Percentiles rank a stretch among this genome's conserved stretches.
phyloP scores from a whole-genome alignment of 2,888 invertebrate species.

The Isoperla grammatica region DNA sequence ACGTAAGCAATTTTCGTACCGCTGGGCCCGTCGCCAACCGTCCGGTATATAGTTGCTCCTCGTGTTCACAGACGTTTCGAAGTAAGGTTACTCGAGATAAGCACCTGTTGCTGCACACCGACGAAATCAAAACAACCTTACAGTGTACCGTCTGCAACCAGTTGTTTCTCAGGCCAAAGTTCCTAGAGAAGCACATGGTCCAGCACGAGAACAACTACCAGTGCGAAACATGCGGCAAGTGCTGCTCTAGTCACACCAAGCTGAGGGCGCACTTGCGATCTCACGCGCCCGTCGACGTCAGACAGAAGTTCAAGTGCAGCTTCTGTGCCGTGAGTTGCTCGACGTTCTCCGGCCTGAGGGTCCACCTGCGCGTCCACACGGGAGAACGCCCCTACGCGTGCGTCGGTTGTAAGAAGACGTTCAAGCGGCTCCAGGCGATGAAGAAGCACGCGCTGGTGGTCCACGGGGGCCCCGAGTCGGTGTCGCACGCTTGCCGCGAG shows the following conservation, averaged over 20 bases:
- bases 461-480: slow-evolving; percentile 12
- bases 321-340: slow-evolving; percentile 23
- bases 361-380: slow-evolving; percentile 27
- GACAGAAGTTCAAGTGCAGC: slow-evolving; percentile 23
- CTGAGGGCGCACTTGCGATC: slow-evolving; percentile 18
- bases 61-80: neutral
- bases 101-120: slow-evolving; percentile 22
- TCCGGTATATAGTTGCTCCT: neutral
- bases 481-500: slow-evolving; percentile 18
- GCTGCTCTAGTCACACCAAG: slow-evolving; percentile 10
- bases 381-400: slow-evolving; percentile 29
- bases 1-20: too few relatives aligned
- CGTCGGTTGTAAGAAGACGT: slow-evolving; percentile 22
- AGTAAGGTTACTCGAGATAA: slow-evolving; percentile 7
- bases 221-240: slow-evolving; percentile 15
- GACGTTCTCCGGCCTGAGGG: slow-evolving; percentile 23
- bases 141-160: slow-evolving; percentile 24
- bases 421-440: slow-evolving; percentile 28
- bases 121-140: neutral
- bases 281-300: slow-evolving; percentile 10
- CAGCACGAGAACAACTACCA: slow-evolving; percentile 10
- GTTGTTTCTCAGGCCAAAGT: slow-evolving; percentile 23
- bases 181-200: slow-evolving; percentile 19
- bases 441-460: slow-evolving; percentile 22
- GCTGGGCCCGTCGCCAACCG: too few relatives aligned